Base-by-base conservation (phyloP, 2,113 vertebrate species). In the Sorex fumeus region DNA sequence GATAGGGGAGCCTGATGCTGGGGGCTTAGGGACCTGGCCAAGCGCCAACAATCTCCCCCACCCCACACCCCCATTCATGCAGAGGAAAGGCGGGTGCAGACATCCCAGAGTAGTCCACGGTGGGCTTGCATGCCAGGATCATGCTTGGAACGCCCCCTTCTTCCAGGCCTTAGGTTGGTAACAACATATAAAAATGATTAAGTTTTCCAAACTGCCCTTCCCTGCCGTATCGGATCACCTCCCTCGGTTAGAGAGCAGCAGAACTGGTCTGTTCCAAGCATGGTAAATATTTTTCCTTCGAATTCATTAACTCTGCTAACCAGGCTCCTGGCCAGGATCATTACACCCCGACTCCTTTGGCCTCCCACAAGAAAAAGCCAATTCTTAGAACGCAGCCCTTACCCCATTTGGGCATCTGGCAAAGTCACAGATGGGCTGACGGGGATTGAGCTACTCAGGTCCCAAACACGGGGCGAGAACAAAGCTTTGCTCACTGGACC, bases 201-300 rank as follows among this genome's bases (percentile, higher is more conserved):
- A 25, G 36, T 90, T 90, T 88, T 84, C 80, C 86, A 32, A 43
- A 4, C 27, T 5, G 10, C n/a, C 69, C 69, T 86, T 30, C 67
- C 47, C 50, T 90, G 69, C 75, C 45, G 50, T 72, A 90, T 80
- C 64, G 62, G 76, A 86, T 28, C 36, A 23, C 72, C 19, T 87
- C 45, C 45, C 8, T 75, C 80, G n/a, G 6, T 75, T 19, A 77
- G 40, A 28, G 53, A 50, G 34, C 34, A 57, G 57, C 27, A 11
- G 45, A 43, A 32, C 47, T 28, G 28, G 16, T 69, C 30, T 66
- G 47, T 80, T 84, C 27, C 23, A 69, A 6, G 32, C 67, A 62
- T 36, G 71, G 62, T 76, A 88, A 95, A 87, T 95, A 92, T 57
- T 86, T 95, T 67, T 92, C 70, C 6, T 92, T 88, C 88, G 82